Evolutionary conservation across 1,140 invertebrate species (phyloP).

Genomic region (Pararge aegeria): DNA sequence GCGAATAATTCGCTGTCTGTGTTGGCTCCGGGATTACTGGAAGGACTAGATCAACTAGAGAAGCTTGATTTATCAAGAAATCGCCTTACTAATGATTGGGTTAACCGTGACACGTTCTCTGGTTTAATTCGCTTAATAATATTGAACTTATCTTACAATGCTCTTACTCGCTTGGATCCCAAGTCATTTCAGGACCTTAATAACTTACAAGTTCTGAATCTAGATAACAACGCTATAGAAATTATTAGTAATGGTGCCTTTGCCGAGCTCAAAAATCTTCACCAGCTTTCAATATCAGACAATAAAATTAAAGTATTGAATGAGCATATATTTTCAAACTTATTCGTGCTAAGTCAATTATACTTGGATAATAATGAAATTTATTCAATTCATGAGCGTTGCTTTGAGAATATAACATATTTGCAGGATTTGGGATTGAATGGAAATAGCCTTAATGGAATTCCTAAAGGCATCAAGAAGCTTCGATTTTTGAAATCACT

Average conservation of each 20-base stretch:
- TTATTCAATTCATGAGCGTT: constrained; percentile 83
- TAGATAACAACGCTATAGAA: constrained; percentile 89
- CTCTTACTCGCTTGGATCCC: constrained; percentile 85
- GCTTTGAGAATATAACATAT: constrained; percentile 89
- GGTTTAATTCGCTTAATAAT: constrained; percentile 87
- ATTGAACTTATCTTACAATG: constrained; percentile 88
- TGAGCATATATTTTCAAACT: constrained; percentile 85
- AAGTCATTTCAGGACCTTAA: constrained; percentile 89
- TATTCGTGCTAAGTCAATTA: constrained; percentile 87
- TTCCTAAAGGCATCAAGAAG: constrained; percentile 86
- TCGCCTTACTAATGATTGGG: constrained; percentile 88
- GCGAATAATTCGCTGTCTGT: constrained; percentile 91
- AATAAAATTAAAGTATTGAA: constrained; percentile 87
- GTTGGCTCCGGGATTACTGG: constrained; percentile 88
- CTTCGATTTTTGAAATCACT: constrained; percentile 87
- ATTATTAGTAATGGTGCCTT: constrained; percentile 88
- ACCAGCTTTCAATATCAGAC: constrained; percentile 86
- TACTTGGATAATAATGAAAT: constrained; percentile 89
- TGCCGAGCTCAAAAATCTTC: constrained; percentile 86
- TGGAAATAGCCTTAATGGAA: constrained; percentile 85
- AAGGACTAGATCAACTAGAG: constrained; percentile 88
- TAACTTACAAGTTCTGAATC: constrained; percentile 87
- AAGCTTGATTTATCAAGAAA: constrained; percentile 89
- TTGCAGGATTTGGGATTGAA: constrained; percentile 90
- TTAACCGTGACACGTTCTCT: constrained; percentile 89